Evolutionary conservation across 2,888 invertebrate genomes (phyloP).

Genomic region (Philonicus albiceps): DNA sequence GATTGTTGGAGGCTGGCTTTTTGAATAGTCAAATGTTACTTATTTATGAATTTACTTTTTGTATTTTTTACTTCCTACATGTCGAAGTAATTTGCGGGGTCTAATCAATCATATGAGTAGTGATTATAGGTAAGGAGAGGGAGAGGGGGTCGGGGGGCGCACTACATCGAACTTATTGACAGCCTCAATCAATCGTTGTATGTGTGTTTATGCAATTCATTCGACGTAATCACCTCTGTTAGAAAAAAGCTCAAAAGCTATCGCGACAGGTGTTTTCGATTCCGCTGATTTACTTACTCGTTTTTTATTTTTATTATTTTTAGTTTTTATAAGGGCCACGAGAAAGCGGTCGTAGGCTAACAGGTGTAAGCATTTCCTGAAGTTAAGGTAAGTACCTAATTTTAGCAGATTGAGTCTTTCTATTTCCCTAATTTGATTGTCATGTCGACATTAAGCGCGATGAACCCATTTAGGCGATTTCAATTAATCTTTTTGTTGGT

Average conservation of each 20-base stretch:
- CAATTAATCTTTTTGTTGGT: neutral
- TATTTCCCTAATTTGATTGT: neutral
- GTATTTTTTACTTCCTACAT: neutral
- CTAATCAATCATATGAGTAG: neutral
- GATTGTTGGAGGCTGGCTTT: neutral
- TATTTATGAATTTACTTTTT: neutral
- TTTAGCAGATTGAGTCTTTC: neutral
- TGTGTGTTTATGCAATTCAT: neutral
- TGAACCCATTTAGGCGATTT: neutral
- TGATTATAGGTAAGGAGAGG: neutral
- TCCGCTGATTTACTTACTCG: neutral
- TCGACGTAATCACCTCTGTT: neutral
- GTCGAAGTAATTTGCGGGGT: neutral
- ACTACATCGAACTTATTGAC: neutral
- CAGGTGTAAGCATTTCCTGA: neutral
- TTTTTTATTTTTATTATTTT: neutral
- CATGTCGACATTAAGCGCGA: neutral
- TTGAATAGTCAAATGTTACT: neutral
- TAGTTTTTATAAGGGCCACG: neutral
- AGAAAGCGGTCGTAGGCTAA: neutral
- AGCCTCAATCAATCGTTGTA: neutral
- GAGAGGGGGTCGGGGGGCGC: too few relatives aligned
- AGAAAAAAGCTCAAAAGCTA: neutral
- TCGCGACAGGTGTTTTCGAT: neutral
- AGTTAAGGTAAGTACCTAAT: neutral